Evolutionary conservation across 2,888 invertebrate species (phyloP).

Genomic region (Oxycera nigricornis): DNA sequence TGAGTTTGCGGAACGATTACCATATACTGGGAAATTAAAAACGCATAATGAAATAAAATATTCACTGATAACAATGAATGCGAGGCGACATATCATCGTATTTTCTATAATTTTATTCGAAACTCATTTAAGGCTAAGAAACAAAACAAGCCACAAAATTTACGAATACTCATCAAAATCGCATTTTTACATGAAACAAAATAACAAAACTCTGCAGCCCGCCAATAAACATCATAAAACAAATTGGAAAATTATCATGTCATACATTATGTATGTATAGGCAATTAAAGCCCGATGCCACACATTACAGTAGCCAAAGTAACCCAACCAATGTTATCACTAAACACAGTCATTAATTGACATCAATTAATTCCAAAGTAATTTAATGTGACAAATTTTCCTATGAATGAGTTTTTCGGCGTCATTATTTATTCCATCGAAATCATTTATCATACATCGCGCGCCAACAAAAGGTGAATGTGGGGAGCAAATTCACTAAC

Average conservation of each 20-base stretch:
- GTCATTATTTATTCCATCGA: not conserved
- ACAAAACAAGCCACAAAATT: not conserved
- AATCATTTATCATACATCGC: not conserved
- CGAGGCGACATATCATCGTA: no score
- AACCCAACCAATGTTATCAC: not conserved
- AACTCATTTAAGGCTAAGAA: not conserved
- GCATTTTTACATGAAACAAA: no score
- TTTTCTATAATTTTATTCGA: no score
- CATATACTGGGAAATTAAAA: no score
- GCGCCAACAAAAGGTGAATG: not conserved
- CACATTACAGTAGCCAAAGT: not conserved
- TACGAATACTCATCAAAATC: not conserved
- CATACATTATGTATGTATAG: not conserved
- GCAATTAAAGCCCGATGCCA: not conserved
- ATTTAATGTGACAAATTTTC: not conserved
- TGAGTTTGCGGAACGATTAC: no score
- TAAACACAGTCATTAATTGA: not conserved
- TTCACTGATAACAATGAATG: no score
- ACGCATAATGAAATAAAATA: no score
- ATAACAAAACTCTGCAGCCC: not conserved
- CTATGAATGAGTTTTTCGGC: not conserved
- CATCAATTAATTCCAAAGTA: conserved; percentile 5
- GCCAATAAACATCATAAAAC: not conserved
- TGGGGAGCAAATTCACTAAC: no score
- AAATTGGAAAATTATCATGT: not conserved